Base-by-base conservation (phyloP, 2,113 vertebrate species). In the Argyrosomus japonicus region DNA sequence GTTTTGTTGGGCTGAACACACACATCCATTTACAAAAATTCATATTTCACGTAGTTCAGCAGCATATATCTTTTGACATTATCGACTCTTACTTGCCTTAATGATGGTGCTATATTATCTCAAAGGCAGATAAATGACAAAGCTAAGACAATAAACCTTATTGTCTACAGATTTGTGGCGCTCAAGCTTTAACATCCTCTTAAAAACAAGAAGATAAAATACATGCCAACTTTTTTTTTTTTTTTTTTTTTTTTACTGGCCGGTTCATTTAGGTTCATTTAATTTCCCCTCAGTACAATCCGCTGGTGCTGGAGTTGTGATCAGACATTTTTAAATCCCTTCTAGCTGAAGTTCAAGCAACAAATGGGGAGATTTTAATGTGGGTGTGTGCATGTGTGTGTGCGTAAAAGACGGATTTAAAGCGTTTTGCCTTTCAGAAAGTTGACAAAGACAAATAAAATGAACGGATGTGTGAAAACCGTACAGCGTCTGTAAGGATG, bases 321-420 rank as follows among this genome's bases (percentile, higher is more conserved):
- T 77, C 77, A 86, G 87, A 82, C 82, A 71, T 83, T 18, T 86
- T 82, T 74, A 84, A 83, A 86, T 64, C 71, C 62, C 73, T 36
- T 32, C 48, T 40, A 43, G 73, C 72, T 71, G 32, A 84, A 92
- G 78, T 89, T 88, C 36, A 87, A 78, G 64, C 86, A 82, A 72
- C 88, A 87, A 79, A 82, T 73, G 62, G 77, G 77, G 57, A 79
- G 56, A 53, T 76, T 32, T 56, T 8, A 64, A 23, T 68, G 57
- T 18, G 56, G 43, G 65, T 40, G 68, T 23, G 57, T 18, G 54
- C 29, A 48, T 36, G 65, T n/a, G 65, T n/a, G 71, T 25, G 76
- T 17, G 77, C 58, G 50, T 72, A 53, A 76, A 43, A 58, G 75
- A 51, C 72, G 47, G 67, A 53, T 82, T 58, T 48, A 68, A 81